Base-by-base conservation (phyloP, 2,113 vertebrate genomes). In the Ariopsis seemanni region DNA sequence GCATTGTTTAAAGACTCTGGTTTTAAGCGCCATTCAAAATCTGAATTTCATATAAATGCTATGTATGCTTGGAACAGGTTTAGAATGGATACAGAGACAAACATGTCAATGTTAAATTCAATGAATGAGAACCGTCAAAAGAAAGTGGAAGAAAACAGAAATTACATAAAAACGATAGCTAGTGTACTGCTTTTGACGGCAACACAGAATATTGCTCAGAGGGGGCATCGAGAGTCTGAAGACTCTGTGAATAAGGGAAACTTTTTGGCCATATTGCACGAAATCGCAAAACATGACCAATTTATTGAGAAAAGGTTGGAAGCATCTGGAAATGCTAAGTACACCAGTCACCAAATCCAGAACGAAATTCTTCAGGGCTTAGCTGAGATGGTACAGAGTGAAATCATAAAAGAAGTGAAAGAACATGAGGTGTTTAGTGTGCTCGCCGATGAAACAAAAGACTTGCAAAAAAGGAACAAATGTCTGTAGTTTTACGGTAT, bases 111-210 rank as follows among this genome's bases (percentile, higher is more conserved):
- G 58, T 14, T 81, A 27, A 25, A 63, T 74, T 67, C 50, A 50
- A 65, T 74, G 9, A 85, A 90, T 34, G 82, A 60, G 67, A 67
- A 82, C 14, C 60, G 65, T n/a, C 25, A 63, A 62, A 85, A 81
- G 78, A 85, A 71, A 50, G 53, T 77, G 34, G 82, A 88, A 69
- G 22, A 67, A 78, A 84, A 48, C 82, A 79, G 22, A 67, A 7
- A 67, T 83, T 2, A 83, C 57, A 81, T 85, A 11, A 84, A 85
- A 81, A 80, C 63, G 22, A 85, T 80, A 80, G 87, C 87, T 57
- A 67, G 77, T 27, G 75, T 88, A 20, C 83, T 88, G 30, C 82
- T 84, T 30, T 58, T 88, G 34, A 88, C 87, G 20, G 87, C 87
- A 10, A 63, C 77, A 14, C 83, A 85, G 63, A 85, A 88, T 15